Evolutionary conservation across 37 sponge, comb jelly and placozoan species (phyloP).

Genomic region (Mnemiopsis leidyi): DNA sequence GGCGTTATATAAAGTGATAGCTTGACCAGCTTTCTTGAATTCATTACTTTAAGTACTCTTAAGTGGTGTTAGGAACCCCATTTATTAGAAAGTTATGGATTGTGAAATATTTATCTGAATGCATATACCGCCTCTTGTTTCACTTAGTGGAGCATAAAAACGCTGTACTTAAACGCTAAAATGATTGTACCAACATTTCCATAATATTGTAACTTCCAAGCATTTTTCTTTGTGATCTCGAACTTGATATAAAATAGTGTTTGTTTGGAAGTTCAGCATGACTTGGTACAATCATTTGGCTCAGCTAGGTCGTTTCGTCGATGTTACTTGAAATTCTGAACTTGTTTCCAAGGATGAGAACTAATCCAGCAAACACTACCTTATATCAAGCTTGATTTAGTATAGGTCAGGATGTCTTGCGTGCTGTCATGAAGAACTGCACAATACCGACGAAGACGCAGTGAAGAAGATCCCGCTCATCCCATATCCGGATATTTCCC

Average conservation of each 20-base stretch:
- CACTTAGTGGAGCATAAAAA: too few species aligned
- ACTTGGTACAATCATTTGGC: not conserved
- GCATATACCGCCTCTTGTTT: too few species aligned
- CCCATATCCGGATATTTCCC: too few species aligned
- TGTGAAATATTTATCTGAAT: too few species aligned
- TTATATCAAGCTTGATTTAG: constrained; percentile 35
- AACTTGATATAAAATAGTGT: not conserved
- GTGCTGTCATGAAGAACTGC: too few species aligned
- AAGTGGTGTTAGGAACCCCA: too few species aligned
- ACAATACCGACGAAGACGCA: too few species aligned
- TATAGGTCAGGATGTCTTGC: not conserved
- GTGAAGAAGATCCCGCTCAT: not conserved
- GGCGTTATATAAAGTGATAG: too few species aligned
- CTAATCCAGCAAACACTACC: constrained; percentile 4
- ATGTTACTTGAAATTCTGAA: not conserved
- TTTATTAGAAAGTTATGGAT: too few species aligned
- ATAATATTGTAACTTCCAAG: not conserved
- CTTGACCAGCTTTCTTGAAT: too few species aligned
- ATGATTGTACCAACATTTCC: not conserved
- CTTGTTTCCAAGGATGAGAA: not conserved
- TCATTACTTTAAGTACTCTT: too few species aligned
- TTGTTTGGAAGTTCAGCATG: not conserved
- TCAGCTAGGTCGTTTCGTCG: not conserved
- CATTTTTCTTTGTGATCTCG: not conserved
- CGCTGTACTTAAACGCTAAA: too few species aligned